phyloP scores from a whole-genome alignment of 2,888 invertebrate species.

The Villa cingulata region DNA sequence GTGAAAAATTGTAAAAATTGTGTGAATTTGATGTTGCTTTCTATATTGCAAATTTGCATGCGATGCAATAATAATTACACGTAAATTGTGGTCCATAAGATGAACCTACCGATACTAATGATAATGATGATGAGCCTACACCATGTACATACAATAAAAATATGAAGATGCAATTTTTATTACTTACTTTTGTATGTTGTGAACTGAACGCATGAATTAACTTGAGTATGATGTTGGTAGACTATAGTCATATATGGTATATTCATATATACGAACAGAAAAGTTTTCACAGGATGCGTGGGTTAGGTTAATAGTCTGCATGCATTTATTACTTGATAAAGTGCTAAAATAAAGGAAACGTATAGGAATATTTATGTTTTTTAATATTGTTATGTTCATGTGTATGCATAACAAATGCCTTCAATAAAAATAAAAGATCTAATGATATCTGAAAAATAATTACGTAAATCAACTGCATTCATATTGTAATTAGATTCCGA shows the following conservation, averaged over 20 bases:
- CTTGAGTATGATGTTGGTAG: no score
- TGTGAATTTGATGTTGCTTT: no score
- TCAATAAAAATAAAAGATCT: not conserved
- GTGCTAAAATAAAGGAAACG: no score
- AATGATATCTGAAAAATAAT: constrained; percentile 2
- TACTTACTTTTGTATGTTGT: no score
- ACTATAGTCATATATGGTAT: no score
- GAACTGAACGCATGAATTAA: no score
- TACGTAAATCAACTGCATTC: constrained; percentile 3
- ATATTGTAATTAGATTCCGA: no score
- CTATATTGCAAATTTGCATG: not conserved
- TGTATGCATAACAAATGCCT: not conserved
- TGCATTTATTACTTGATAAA: no score
- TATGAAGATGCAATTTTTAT: no score
- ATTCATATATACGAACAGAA: not conserved
- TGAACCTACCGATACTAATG: constrained; percentile 5
- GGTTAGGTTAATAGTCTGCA: not conserved
- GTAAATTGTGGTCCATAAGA: constrained; percentile 5
- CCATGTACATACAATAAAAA: no score
- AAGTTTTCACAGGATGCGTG: constrained; percentile 7
- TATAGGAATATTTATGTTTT: no score
- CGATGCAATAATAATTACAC: constrained; percentile 3
- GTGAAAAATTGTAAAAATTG: no score
- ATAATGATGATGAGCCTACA: constrained; percentile 5
- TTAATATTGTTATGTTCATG: not conserved